These are phyloP conservation scores for Darevskia nairensis DNA, from an alignment of 2,797 vertebrate species.

Conservation along the genomic window DNA sequence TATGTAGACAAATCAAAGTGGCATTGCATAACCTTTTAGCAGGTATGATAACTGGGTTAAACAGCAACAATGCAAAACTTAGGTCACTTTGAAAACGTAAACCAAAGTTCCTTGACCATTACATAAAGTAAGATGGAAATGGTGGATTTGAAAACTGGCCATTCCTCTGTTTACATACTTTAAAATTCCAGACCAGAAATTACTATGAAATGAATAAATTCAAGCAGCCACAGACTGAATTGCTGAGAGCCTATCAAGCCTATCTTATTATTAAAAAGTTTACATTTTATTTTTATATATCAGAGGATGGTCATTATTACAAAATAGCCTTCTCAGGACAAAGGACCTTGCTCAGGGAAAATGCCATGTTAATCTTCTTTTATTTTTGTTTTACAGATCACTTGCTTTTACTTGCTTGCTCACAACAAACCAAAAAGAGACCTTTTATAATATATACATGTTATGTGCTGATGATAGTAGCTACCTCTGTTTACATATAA, in stretches of 20 bases:
- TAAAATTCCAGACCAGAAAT: conserved; percentile 80
- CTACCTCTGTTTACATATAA: conserved; percentile 94
- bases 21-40: conserved; percentile 83
- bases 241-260: conserved; percentile 86
- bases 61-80: conserved; percentile 79
- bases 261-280: conserved; percentile 80
- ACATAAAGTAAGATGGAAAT: conserved; percentile 75
- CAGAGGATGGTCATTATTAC: conserved; percentile 87
- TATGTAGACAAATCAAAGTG: conserved; percentile 95
- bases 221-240: conserved; percentile 76
- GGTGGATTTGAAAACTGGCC: conserved; percentile 80
- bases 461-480: conserved; percentile 90
- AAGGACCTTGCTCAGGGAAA: conserved; percentile 98
- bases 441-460: conserved; percentile 82
- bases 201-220: conserved; percentile 56
- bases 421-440: conserved; percentile 86
- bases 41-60: conserved; percentile 73
- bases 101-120: conserved; percentile 84
- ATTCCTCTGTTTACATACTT: conserved; percentile 80
- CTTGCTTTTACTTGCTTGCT: conserved; percentile 84
- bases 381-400: conserved; percentile 86
- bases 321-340: conserved; percentile 93
- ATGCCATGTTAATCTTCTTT: conserved; percentile 83
- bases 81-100: conserved; percentile 83
- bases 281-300: conserved; percentile 87